Evolutionary conservation across 2,113 vertebrate species (phyloP), one percentile per base, ranked within the genome.

Genomic region (Etheostoma cragini): DNA sequence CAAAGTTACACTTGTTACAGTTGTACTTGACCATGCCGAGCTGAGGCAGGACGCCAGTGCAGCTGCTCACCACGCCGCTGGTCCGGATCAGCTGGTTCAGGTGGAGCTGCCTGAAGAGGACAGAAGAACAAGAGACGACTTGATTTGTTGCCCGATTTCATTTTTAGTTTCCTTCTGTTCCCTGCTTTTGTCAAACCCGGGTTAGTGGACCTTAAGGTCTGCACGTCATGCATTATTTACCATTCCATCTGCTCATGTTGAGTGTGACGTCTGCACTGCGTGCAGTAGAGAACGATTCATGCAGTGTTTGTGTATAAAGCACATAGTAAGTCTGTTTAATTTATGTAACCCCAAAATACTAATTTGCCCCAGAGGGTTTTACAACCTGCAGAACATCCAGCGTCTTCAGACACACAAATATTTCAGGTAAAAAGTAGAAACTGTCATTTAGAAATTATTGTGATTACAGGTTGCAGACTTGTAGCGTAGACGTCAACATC

Each of bases 1-100:
- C 93, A 49, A 98, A 99, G 93, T 72, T 97, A 54, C 98, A 99
- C 94, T 98, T 99, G 95, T 96, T 97, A 70, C 98, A 99, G 94
- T 98, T 98, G 94, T 99, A 99, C 77, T 99, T 99, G 91, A 99
- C 96, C 97, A 99, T 96, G 87, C 96, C 97, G 75, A 99, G 98
- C 96, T 99, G 98, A 1, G 98, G 98, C 53, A 99, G 94, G 38
- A 99, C 97, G 0, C 97, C 96, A 0, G 98, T 99, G 91, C 97
- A 98, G 90, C 98, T 96, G 42, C 97, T 99, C 83, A 99, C 98
- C 73, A 99, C 98, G 0, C 98, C 98, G 0, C 98, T 98, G 24
- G 98, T 99, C 12, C 98, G 96, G 90, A 99, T 99, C 89, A 99
- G 93, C 95, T 99, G 98, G 92, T 99, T 99, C 91, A 99, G 92